phyloP scores from a whole-genome alignment of 2,113 vertebrate genomes.

The Phyllostomus hastatus region DNA sequence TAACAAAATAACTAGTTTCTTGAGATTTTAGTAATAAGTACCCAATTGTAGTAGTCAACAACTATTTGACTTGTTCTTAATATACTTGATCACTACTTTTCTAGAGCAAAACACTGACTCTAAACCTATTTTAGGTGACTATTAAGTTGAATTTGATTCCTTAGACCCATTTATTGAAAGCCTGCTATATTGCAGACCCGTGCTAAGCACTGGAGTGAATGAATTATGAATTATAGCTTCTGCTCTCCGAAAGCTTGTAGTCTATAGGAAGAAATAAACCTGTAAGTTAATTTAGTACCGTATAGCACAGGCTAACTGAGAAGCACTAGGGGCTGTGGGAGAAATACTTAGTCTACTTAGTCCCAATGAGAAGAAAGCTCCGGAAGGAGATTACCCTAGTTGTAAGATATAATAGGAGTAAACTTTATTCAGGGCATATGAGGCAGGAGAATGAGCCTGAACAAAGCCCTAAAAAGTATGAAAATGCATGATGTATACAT shows the following conservation, averaged over 20 bases:
- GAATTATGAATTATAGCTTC: not conserved
- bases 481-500: not conserved
- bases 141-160: not conserved
- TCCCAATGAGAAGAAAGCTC: not conserved
- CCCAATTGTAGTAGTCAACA: not conserved
- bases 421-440: not conserved
- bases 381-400: not conserved
- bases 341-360: not conserved
- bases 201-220: not conserved
- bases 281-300: not conserved
- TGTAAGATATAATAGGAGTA: not conserved
- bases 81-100: not conserved
- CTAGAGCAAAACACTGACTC: not conserved
- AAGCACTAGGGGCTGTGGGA: not conserved
- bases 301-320: not conserved
- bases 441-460: not conserved
- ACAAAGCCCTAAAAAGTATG: not conserved
- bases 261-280: not conserved
- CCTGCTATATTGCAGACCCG: not conserved
- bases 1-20: not conserved
- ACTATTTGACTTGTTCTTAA: not conserved
- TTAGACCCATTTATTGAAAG: not conserved
- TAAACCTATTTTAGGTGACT: constrained; percentile 6
- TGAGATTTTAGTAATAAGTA: not conserved
- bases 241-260: not conserved